phyloP scores from a whole-genome alignment of 2,888 invertebrate species.

The Cancer borealis region DNA sequence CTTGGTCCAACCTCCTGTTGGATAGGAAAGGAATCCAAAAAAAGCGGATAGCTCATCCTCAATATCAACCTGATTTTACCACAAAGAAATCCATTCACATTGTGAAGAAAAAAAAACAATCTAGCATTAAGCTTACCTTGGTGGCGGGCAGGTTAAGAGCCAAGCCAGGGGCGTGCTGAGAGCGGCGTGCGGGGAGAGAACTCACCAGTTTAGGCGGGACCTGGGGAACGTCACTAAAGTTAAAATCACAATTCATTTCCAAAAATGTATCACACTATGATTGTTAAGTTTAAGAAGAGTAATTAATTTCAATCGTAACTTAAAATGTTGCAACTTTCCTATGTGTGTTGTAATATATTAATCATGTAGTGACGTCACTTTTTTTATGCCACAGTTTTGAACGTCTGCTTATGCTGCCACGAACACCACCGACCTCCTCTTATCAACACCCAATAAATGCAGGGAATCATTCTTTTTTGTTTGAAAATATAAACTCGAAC shows the following conservation, averaged over 20 bases:
- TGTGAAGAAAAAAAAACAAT: background rate
- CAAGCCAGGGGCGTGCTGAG: background rate
- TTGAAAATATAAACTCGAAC: too few species aligned
- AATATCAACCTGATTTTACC: background rate
- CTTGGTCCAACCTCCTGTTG: background rate
- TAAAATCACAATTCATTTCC: background rate
- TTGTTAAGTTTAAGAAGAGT: background rate
- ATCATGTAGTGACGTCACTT: background rate
- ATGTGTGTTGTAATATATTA: too few species aligned
- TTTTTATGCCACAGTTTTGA: background rate
- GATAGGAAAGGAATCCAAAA: background rate
- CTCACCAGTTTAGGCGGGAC: background rate
- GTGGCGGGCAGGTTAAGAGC: conserved; percentile 10
- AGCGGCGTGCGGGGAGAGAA: background rate
- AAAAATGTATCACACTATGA: background rate
- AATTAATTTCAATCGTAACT: background rate
- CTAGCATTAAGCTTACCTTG: background rate
- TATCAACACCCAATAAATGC: too few species aligned
- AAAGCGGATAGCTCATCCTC: background rate
- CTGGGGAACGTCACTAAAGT: background rate
- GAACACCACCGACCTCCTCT: too few species aligned
- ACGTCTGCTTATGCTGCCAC: background rate
- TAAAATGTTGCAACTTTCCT: background rate
- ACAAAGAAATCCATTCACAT: background rate
- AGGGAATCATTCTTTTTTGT: too few species aligned